phyloP scores from a whole-genome alignment of 2,113 vertebrate genomes.

The Cyanoramphus novaezelandiae region DNA sequence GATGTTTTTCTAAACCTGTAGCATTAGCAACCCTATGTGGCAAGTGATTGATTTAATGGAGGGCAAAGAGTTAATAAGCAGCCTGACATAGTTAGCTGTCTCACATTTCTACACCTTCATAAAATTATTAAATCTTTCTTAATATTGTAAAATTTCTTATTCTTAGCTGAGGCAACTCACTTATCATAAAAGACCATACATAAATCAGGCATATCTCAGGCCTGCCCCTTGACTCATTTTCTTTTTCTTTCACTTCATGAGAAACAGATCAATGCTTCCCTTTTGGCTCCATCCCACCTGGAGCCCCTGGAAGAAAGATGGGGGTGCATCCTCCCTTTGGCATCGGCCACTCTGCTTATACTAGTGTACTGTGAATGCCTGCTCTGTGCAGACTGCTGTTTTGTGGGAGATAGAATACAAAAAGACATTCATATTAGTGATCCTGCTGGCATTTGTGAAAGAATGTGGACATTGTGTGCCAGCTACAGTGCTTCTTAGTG shows the following conservation, averaged over 20 bases:
- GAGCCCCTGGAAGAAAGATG: background rate
- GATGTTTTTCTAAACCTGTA: background rate
- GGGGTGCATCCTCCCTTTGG: background rate
- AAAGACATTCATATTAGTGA: background rate
- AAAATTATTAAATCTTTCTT: background rate
- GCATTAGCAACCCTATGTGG: background rate
- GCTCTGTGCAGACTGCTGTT: background rate
- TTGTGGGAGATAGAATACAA: background rate
- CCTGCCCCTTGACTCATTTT: background rate
- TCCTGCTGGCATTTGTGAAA: background rate
- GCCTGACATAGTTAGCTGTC: background rate
- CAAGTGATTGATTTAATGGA: background rate
- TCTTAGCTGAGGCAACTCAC: background rate
- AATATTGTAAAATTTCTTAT: background rate
- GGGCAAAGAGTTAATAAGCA: fast-evolving
- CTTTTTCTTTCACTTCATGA: background rate
- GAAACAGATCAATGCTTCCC: background rate
- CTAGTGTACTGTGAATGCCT: background rate
- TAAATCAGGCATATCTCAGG: background rate
- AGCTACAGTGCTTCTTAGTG: background rate
- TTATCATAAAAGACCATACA: background rate
- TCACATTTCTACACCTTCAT: background rate
- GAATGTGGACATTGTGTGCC: background rate
- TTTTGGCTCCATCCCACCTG: background rate
- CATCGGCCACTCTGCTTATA: background rate